Conservation (phyloP, 2,113 vertebrate species). For the Sclerurus mexicanus region DNA sequence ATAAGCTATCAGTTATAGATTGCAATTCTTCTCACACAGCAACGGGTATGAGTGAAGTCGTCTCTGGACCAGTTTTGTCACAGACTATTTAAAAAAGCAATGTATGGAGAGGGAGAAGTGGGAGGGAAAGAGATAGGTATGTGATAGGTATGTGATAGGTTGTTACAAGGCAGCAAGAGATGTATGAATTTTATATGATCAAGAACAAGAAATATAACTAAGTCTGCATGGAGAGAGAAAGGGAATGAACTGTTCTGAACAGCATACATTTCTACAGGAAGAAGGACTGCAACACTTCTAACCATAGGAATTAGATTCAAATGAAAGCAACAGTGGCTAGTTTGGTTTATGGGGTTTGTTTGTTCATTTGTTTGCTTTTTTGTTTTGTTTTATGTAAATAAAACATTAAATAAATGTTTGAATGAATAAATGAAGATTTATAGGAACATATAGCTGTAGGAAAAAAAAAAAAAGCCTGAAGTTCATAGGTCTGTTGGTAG, state of each 20-base stretch:
- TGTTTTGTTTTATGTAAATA: not conserved
- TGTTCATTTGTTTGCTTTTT: not conserved
- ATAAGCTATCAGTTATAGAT: not conserved
- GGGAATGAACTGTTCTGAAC: not conserved
- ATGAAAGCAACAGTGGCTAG: not conserved
- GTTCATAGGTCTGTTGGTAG: not conserved
- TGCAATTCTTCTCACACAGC: not conserved
- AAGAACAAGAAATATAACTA: not conserved
- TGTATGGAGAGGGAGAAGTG: not conserved
- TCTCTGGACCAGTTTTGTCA: not conserved
- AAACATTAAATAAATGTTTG: not conserved
- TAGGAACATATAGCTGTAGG: not conserved
- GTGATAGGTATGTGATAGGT: rapidly evolving
- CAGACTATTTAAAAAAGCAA: not conserved
- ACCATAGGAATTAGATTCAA: slow-evolving; percentile 7
- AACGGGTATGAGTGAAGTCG: not conserved
- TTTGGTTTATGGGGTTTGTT: not conserved
- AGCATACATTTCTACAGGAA: not conserved
- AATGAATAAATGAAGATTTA: not conserved
- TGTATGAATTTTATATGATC: not conserved
- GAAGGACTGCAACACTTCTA: not conserved
- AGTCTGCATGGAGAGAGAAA: not conserved
- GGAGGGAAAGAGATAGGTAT: not conserved
- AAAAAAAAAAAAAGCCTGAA: not conserved
- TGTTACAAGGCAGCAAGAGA: not conserved